Percentiles rank a stretch among this genome's conserved stretches.
Evolutionary conservation across 2,888 invertebrate species (phyloP).

Genomic region (Leptopilina syphax): DNA sequence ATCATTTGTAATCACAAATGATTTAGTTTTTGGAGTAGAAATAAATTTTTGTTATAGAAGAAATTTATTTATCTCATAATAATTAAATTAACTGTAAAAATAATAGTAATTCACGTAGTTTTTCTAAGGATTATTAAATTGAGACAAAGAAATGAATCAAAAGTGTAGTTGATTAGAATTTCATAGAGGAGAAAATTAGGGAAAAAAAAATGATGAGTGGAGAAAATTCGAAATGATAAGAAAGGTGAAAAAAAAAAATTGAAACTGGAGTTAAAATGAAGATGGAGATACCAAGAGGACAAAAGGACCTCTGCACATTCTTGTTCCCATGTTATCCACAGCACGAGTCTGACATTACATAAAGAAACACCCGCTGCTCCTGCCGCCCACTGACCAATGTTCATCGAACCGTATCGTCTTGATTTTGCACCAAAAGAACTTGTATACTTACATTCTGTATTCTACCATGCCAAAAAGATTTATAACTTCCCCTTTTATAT

Average conservation of each 20-base stretch:
- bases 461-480: neutral
- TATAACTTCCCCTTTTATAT: too few relatives aligned
- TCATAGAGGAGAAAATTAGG: too few relatives aligned
- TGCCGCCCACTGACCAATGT: constrained; percentile 63
- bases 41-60: too few relatives aligned
- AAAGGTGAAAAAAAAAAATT: constrained; percentile 16
- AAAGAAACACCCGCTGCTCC: constrained; percentile 59
- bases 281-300: constrained; percentile 52
- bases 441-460: neutral
- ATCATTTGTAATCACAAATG: too few relatives aligned
- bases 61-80: too few relatives aligned
- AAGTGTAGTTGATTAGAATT: too few relatives aligned
- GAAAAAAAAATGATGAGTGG: too few relatives aligned
- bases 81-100: too few relatives aligned
- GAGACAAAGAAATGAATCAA: too few relatives aligned
- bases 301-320: constrained; percentile 59
- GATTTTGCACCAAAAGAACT: constrained; percentile 5
- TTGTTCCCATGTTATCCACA: constrained; percentile 61
- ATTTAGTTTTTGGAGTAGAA: too few relatives aligned
- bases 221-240: neutral
- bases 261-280: constrained; percentile 36
- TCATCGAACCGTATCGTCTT: constrained; percentile 58
- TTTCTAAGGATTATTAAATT: too few relatives aligned
- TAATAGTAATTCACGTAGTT: too few relatives aligned
- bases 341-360: constrained; percentile 60